Percentiles rank a stretch among this genome's conserved stretches.
Evolutionary conservation across 2,888 invertebrate genomes (phyloP).

Genomic region (Arenicola marina): DNA sequence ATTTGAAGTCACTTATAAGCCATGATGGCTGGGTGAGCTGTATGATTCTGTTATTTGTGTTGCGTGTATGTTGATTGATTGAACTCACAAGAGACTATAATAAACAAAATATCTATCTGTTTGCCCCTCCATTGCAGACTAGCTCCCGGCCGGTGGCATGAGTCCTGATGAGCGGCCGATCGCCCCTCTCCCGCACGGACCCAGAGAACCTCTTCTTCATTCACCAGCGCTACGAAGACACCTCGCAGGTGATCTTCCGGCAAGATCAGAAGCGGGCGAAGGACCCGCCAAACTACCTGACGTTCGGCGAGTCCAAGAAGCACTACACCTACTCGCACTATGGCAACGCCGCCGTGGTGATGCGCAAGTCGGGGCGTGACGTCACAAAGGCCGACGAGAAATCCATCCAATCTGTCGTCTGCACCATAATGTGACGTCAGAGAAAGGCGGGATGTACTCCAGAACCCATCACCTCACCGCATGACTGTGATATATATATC

Average conservation of each 20-base stretch:
- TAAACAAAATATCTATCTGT: too few species aligned
- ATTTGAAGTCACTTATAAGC: too few species aligned
- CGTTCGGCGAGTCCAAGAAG: slow-evolving; percentile 19
- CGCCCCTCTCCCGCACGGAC: not conserved
- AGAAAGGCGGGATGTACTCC: not conserved
- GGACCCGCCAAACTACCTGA: slow-evolving; percentile 16
- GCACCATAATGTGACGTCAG: slow-evolving; percentile 26
- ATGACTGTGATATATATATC: too few species aligned
- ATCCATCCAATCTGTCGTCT: slow-evolving; percentile 27
- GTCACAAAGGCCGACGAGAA: slow-evolving; percentile 25
- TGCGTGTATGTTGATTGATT: too few species aligned
- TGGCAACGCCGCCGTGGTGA: slow-evolving; percentile 42
- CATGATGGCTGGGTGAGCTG: too few species aligned
- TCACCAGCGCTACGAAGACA: slow-evolving; percentile 56
- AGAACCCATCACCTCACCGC: too few species aligned
- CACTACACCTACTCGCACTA: slow-evolving; percentile 35
- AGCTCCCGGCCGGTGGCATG: slow-evolving; percentile 1
- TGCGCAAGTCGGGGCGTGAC: slow-evolving; percentile 30
- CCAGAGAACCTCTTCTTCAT: slow-evolving; percentile 39
- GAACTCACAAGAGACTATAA: too few species aligned
- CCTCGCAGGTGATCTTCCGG: slow-evolving; percentile 50
- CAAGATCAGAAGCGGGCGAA: slow-evolving; percentile 39
- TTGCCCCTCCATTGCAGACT: too few species aligned
- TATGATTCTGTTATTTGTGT: too few species aligned
- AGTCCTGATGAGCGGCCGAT: slow-evolving; percentile 1